These are phyloP conservation scores for Eutrigla gurnardus DNA, from an alignment of 2,797 vertebrate genomes.

Conservation along the genomic window DNA sequence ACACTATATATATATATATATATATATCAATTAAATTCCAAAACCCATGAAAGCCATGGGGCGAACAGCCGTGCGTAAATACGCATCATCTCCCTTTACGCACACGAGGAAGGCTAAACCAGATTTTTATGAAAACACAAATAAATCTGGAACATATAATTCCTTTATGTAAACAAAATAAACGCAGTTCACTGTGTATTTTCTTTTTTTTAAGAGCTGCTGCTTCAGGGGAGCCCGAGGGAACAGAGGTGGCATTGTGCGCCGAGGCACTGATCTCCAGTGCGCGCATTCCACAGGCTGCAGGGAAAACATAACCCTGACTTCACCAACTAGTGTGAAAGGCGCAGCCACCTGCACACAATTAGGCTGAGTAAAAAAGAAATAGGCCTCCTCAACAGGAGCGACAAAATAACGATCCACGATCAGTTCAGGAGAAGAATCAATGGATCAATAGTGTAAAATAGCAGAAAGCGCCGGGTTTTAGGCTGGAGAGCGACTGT, in stretches of 20 bases:
- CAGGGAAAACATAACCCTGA: constrained; percentile 72
- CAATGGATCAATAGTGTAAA: too few relatives aligned
- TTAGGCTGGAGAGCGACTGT: background rate
- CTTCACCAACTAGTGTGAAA: constrained; percentile 55
- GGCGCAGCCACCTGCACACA: constrained; percentile 52
- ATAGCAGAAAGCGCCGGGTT: background rate
- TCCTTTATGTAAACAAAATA: constrained; percentile 23
- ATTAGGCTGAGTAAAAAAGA: constrained; percentile 5
- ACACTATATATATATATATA: rapidly evolving
- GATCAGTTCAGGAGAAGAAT: background rate
- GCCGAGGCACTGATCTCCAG: constrained; percentile 66
- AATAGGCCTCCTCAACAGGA: background rate
- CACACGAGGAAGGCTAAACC: background rate
- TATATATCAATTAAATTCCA: background rate
- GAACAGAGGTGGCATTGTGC: constrained; percentile 90
- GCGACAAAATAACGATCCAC: background rate
- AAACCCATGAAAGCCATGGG: background rate
- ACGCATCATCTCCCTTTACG: constrained; percentile 3
- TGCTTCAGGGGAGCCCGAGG: constrained; percentile 28
- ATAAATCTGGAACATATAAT: background rate
- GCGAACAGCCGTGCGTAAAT: constrained; percentile 7
- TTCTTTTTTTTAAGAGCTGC: constrained; percentile 24
- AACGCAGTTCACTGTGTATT: constrained; percentile 21
- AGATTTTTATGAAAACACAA: constrained; percentile 4
- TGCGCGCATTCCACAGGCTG: constrained; percentile 81